Conservation (phyloP, 2,113 vertebrate species). For the Thunnus thynnus region DNA sequence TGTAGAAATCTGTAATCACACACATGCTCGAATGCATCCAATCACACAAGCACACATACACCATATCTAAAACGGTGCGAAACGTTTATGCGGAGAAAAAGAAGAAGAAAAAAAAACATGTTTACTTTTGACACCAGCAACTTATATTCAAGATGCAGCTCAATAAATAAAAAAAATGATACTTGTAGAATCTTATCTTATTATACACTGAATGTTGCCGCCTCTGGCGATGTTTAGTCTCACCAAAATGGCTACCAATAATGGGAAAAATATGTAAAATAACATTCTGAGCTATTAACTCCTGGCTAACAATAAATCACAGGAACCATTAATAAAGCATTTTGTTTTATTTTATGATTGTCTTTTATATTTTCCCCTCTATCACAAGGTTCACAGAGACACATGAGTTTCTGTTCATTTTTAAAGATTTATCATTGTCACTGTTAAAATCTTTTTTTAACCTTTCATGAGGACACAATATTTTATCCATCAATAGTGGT, state of each 20-base stretch:
- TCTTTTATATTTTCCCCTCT: neutral
- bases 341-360: conserved; percentile 23
- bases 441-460: conserved; percentile 5
- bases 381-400: conserved; percentile 10
- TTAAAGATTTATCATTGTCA: neutral
- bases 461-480: neutral
- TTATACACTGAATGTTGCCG: conserved; percentile 20
- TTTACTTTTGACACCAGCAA: conserved; percentile 15
- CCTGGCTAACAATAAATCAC: conserved; percentile 43
- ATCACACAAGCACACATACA: neutral
- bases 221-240: conserved; percentile 51
- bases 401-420: neutral
- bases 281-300: conserved; percentile 47
- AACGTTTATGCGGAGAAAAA: neutral
- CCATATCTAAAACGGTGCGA: neutral
- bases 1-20: conserved; percentile 28
- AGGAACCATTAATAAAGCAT: conserved; percentile 54
- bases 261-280: conserved; percentile 55
- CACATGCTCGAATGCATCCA: conserved; percentile 5
- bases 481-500: neutral
- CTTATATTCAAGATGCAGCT: conserved; percentile 27
- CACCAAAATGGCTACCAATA: conserved; percentile 44
- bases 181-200: conserved; percentile 25
- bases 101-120: neutral
- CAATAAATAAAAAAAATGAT: conserved; percentile 33